Evolutionary conservation across 2,113 vertebrate species (phyloP).

Genomic region (Oenanthe oenanthe): DNA sequence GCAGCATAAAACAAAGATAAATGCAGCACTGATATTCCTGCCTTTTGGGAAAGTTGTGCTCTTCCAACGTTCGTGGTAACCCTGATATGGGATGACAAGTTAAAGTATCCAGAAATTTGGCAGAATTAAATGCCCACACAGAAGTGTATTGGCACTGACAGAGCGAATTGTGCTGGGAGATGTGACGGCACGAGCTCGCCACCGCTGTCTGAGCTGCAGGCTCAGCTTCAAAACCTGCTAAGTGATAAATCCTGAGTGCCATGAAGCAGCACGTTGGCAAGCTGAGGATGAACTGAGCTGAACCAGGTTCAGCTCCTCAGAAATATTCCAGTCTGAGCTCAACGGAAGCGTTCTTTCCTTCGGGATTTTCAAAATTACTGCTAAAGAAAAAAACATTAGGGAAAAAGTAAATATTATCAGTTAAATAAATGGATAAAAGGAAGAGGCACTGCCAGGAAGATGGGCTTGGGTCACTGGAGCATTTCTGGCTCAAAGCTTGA

Average conservation of each 20-base stretch:
- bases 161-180: neutral
- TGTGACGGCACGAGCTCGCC: neutral
- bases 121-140: neutral
- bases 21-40: neutral
- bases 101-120: neutral
- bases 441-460: neutral
- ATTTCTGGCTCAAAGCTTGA: neutral
- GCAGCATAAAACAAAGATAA: conserved; percentile 16
- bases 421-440: neutral
- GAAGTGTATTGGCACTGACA: neutral
- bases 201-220: neutral
- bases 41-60: neutral
- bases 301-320: neutral
- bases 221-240: neutral
- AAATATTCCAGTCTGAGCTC: neutral
- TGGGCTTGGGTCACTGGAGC: neutral
- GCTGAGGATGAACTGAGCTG: neutral
- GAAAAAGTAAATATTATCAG: neutral
- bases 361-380: neutral
- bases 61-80: neutral
- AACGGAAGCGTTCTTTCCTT: neutral
- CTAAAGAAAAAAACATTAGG: neutral
- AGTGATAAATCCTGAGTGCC: neutral
- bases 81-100: neutral
- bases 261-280: neutral